Conservation (phyloP, 2,888 invertebrate species). For the Sipha maydis region DNA sequence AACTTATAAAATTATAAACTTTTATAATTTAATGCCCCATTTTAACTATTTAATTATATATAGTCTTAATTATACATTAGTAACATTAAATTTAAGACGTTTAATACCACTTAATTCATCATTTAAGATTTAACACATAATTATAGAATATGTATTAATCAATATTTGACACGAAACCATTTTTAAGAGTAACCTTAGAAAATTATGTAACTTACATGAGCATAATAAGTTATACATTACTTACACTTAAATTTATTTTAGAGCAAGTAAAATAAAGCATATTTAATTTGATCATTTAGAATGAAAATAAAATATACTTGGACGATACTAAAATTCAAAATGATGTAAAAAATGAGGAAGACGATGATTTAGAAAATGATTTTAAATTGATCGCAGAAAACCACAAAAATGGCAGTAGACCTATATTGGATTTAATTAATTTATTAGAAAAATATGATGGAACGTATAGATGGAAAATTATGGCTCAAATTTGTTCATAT, state of each 20-base stretch:
- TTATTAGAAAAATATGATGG: conserved; percentile 21
- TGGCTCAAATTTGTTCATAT: conserved; percentile 57
- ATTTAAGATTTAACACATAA: too few species aligned
- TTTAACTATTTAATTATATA: too few species aligned
- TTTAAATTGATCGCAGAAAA: conserved; percentile 8
- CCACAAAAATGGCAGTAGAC: conserved; percentile 7
- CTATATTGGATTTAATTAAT: not conserved
- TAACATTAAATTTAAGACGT: too few species aligned
- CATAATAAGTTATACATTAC: too few species aligned
- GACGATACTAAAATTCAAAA: not conserved
- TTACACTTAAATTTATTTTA: not conserved
- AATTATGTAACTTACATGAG: too few species aligned
- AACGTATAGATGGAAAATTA: conserved; percentile 21
- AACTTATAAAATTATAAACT: too few species aligned
- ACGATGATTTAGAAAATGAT: conserved; percentile 3
- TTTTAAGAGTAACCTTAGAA: too few species aligned
- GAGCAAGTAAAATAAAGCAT: not conserved
- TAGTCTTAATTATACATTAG: too few species aligned
- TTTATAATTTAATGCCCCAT: too few species aligned
- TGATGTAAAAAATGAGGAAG: not conserved
- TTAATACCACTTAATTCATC: too few species aligned
- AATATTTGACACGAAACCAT: too few species aligned
- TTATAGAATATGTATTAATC: too few species aligned
- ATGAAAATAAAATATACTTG: not conserved
- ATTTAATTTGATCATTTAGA: not conserved